These are phyloP conservation scores for Grallaria varia DNA, from an alignment of 2,113 vertebrate species.

Conservation along the genomic window DNA sequence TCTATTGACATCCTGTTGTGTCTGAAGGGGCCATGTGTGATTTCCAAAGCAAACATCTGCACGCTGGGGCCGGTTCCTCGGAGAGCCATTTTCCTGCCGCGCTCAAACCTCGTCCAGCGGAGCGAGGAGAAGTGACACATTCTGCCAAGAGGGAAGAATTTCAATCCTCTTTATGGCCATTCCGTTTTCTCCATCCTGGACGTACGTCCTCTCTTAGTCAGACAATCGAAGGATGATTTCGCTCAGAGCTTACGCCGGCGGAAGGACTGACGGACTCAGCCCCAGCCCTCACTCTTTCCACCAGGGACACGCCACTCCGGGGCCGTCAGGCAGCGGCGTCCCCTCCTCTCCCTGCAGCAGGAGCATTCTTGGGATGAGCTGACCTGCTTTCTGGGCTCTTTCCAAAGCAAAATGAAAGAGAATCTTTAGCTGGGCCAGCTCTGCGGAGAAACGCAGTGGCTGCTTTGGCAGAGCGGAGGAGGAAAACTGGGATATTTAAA, in stretches of 20 bases:
- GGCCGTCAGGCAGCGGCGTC: not conserved
- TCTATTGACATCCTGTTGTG: slow-evolving; percentile 69
- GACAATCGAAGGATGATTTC: not conserved
- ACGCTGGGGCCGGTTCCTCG: not conserved
- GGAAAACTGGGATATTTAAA: not conserved
- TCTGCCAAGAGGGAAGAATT: slow-evolving; percentile 28
- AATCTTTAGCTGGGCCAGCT: not conserved
- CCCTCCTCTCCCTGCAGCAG: not conserved
- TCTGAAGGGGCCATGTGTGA: slow-evolving; percentile 33
- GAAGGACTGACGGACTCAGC: slow-evolving; percentile 14
- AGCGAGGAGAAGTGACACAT: not conserved
- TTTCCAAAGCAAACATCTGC: slow-evolving; percentile 67
- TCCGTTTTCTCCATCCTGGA: slow-evolving; percentile 48
- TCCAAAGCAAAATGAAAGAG: not conserved
- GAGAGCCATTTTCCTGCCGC: slow-evolving; percentile 32
- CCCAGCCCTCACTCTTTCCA: not conserved
- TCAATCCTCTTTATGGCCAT: slow-evolving; percentile 21
- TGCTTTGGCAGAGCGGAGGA: not conserved
- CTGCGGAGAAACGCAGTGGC: rapidly evolving
- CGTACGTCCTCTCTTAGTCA: slow-evolving; percentile 72
- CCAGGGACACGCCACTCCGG: not conserved
- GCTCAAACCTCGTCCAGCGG: not conserved
- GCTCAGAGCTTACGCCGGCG: not conserved
- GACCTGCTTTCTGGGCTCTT: not conserved
- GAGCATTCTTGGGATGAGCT: not conserved